These are phyloP conservation scores for Melinopterus prodromus DNA, from an alignment of 2,888 invertebrate genomes.

Conservation along the genomic window DNA sequence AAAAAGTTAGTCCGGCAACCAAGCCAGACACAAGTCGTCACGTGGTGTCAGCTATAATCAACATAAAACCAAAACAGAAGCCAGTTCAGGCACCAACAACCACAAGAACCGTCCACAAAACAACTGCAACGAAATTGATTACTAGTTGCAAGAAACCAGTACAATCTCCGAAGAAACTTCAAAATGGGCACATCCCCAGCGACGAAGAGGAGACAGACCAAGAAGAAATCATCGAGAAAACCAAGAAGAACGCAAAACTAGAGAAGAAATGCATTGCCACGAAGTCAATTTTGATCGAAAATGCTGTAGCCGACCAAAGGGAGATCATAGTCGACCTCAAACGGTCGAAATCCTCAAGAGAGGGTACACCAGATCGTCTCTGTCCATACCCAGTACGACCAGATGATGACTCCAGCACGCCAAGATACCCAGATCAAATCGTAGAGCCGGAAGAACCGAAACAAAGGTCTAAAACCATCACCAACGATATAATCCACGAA, in stretches of 20 bases:
- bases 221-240: slow-evolving; percentile 36
- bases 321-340: slow-evolving; percentile 75
- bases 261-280: slow-evolving; percentile 63
- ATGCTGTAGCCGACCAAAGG: slow-evolving; percentile 59
- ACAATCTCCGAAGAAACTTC: slow-evolving; percentile 40
- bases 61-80: slow-evolving; percentile 46
- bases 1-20: slow-evolving; percentile 14
- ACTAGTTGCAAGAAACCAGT: slow-evolving; percentile 37
- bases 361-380: slow-evolving; percentile 77
- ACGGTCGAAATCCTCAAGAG: slow-evolving; percentile 77
- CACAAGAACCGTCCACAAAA: slow-evolving; percentile 34
- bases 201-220: slow-evolving; percentile 52
- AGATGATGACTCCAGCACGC: slow-evolving; percentile 66
- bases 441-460: slow-evolving; percentile 75
- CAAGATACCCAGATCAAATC: slow-evolving; percentile 78
- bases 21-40: slow-evolving; percentile 37
- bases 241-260: slow-evolving; percentile 35
- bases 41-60: slow-evolving; percentile 51
- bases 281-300: slow-evolving; percentile 62
- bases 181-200: slow-evolving; percentile 46
- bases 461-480: slow-evolving; percentile 60
- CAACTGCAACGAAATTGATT: slow-evolving; percentile 34
- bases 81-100: slow-evolving; percentile 37
- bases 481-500: slow-evolving; percentile 54
- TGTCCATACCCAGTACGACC: slow-evolving; percentile 72